Evolutionary conservation across 1,140 invertebrate genomes (phyloP).

Genomic region (Drosophila erecta): DNA sequence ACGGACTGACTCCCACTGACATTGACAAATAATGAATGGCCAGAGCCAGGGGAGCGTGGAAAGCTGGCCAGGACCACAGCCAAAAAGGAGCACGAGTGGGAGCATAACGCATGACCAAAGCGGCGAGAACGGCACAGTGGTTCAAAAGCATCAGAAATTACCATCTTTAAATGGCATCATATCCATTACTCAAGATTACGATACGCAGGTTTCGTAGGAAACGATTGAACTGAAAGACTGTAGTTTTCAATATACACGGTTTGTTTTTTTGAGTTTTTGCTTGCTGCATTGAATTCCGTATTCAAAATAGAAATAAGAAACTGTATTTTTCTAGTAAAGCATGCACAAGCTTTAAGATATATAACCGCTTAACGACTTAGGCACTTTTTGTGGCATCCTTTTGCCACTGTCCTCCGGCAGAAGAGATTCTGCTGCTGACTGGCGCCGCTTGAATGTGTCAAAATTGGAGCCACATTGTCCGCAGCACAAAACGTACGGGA

Average conservation of each 20-base stretch:
- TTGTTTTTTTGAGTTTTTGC: no score
- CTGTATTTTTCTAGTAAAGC: background rate
- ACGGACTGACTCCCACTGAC: conserved; percentile 79
- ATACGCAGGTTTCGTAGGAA: no score
- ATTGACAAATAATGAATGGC: conserved; percentile 82
- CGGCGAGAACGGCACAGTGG: conserved; percentile 18
- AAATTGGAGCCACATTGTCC: conserved; percentile 83
- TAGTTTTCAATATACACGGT: no score
- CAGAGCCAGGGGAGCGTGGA: conserved; percentile 17
- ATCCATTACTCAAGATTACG: no score
- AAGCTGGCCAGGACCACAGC: conserved; percentile 27
- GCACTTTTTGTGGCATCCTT: conserved; percentile 5
- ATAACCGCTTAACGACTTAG: conserved; percentile 6
- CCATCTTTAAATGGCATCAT: no score
- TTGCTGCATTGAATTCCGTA: no score
- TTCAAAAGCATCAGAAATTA: background rate
- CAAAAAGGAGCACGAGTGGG: conserved; percentile 10
- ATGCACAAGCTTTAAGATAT: background rate
- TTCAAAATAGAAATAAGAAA: background rate
- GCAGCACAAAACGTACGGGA: conserved; percentile 77
- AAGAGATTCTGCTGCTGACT: conserved; percentile 45
- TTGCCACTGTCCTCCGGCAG: conserved; percentile 37
- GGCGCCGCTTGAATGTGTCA: conserved; percentile 81
- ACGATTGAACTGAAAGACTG: no score
- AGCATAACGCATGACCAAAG: conserved; percentile 9